phyloP scores from a whole-genome alignment of 2,888 invertebrate species.

The Brachycybe producta region DNA sequence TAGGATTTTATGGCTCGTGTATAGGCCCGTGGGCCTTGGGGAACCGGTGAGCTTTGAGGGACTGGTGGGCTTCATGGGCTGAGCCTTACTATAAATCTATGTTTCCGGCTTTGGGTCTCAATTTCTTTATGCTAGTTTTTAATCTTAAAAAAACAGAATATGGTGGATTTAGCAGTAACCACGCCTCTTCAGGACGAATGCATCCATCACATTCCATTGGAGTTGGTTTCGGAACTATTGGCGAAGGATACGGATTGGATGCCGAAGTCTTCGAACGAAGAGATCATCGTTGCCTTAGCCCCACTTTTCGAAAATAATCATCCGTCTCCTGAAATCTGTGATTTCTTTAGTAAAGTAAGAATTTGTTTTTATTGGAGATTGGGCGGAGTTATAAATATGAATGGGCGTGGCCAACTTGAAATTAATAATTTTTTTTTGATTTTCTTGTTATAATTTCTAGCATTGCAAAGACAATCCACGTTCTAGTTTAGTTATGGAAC shows the following conservation, averaged over 20 bases:
- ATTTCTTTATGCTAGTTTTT: neutral
- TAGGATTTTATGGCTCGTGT: no score
- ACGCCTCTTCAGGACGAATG: constrained; percentile 64
- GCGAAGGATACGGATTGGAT: constrained; percentile 38
- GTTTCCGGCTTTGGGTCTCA: neutral
- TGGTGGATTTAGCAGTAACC: constrained; percentile 60
- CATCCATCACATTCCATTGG: constrained; percentile 55
- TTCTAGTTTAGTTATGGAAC: constrained; percentile 52
- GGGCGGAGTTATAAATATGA: neutral
- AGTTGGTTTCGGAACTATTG: constrained; percentile 56
- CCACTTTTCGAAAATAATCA: constrained; percentile 54
- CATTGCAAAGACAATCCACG: constrained; percentile 53
- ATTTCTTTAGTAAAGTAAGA: constrained; percentile 41
- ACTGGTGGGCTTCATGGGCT: no score
- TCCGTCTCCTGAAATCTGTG: constrained; percentile 47
- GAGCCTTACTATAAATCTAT: neutral
- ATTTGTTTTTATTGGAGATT: neutral
- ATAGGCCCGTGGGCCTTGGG: no score
- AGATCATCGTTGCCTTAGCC: constrained; percentile 41
- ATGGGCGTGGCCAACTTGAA: neutral
- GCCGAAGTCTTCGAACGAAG: constrained; percentile 34
- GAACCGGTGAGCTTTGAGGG: no score
- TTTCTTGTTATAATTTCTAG: constrained; percentile 28
- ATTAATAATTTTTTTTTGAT: constrained; percentile 2
- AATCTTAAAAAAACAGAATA: constrained; percentile 42